These are phyloP conservation scores for Tursiops truncatus DNA, from an alignment of 2,113 vertebrate genomes.

Conservation along the genomic window DNA sequence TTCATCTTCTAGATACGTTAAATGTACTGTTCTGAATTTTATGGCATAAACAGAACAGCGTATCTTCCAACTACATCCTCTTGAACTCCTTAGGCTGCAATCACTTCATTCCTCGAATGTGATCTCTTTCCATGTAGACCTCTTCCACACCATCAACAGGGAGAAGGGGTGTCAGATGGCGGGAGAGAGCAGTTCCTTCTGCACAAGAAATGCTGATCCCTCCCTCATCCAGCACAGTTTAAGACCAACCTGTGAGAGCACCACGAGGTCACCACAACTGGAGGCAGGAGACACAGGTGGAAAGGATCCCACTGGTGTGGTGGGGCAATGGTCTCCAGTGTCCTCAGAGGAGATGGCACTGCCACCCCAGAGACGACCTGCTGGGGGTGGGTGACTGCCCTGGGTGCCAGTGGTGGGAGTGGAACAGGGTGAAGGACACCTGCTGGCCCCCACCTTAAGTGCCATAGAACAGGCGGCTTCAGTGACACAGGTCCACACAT, in stretches of 20 bases:
- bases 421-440: background rate
- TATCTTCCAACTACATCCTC: background rate
- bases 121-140: background rate
- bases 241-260: background rate
- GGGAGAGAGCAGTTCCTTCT: background rate
- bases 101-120: background rate
- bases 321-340: background rate
- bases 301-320: background rate
- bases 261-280: rapidly evolving
- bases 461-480: background rate
- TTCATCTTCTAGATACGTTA: background rate
- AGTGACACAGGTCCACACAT: background rate
- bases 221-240: background rate
- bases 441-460: background rate
- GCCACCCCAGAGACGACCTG: background rate
- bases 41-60: background rate
- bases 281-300: background rate
- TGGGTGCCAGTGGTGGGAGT: rapidly evolving
- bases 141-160: background rate
- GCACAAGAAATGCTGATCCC: background rate
- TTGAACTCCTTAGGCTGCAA: background rate
- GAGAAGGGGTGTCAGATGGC: rapidly evolving
- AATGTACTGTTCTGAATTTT: background rate
- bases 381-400: too few relatives aligned
- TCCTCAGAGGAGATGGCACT: background rate